phyloP scores from a whole-genome alignment of 2,888 invertebrate genomes.

The Trissonchulus latispiculum region DNA sequence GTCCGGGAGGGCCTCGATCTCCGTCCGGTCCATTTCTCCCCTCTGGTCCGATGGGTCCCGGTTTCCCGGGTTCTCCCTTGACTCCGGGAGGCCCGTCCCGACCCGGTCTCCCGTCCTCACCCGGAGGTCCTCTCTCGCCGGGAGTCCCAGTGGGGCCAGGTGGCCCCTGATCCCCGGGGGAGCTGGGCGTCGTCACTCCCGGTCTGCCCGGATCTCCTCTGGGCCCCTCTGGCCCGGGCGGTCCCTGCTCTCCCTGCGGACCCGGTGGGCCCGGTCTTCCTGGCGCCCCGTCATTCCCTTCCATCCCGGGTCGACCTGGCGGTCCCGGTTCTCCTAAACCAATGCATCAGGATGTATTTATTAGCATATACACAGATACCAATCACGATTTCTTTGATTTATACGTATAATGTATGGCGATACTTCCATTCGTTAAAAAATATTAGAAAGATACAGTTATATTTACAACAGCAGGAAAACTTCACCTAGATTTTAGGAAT shows the following conservation, averaged over 20 bases:
- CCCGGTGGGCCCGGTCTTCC: neutral
- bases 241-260: neutral
- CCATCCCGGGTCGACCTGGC: neutral
- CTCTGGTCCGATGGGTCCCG: constrained; percentile 28
- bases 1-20: constrained; percentile 31
- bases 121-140: neutral
- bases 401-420: too few relatives aligned
- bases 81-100: neutral
- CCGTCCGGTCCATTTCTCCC: constrained; percentile 28
- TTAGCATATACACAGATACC: too few relatives aligned
- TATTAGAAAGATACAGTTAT: too few relatives aligned
- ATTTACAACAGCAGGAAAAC: too few relatives aligned
- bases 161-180: neutral
- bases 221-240: neutral
- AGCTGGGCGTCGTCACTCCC: neutral
- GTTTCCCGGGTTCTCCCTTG: constrained; percentile 31
- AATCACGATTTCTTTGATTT: too few relatives aligned
- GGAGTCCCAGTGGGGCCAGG: neutral
- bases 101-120: neutral
- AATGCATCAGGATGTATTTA: neutral
- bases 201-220: neutral
- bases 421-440: too few relatives aligned
- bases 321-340: neutral
- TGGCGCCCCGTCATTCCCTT: neutral
- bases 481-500: too few relatives aligned